phyloP scores from a whole-genome alignment of 2,113 vertebrate species.

The Callithrix jacchus region DNA sequence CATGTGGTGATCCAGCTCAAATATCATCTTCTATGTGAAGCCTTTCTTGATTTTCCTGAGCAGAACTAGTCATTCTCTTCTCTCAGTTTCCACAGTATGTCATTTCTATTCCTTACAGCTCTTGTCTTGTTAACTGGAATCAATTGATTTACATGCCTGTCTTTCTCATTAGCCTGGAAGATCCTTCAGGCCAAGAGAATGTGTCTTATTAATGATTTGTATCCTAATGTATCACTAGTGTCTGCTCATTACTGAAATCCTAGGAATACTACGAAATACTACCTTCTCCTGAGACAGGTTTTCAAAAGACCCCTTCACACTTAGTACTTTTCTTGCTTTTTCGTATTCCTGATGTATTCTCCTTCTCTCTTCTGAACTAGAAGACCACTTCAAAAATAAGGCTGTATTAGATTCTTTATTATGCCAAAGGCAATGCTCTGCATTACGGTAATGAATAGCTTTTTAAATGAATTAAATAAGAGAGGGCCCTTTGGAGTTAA shows the following conservation, averaged over 20 bases:
- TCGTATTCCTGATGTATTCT: neutral
- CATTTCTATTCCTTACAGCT: neutral
- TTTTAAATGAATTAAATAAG: conserved; percentile 1
- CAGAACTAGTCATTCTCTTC: neutral
- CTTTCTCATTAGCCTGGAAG: neutral
- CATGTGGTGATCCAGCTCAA: neutral
- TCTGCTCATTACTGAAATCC: conserved; percentile 17
- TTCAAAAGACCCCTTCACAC: neutral
- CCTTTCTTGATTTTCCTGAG: neutral
- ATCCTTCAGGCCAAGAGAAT: neutral
- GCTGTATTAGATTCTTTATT: neutral
- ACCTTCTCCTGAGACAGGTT: neutral
- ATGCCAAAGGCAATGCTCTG: neutral
- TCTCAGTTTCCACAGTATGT: neutral
- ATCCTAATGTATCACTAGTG: neutral
- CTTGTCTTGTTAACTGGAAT: neutral
- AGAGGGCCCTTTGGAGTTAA: neutral
- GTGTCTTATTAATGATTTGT: neutral
- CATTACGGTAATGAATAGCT: conserved; percentile 7
- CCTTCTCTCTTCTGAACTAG: neutral
- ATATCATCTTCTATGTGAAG: neutral
- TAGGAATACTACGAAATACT: neutral
- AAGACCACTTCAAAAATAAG: conserved; percentile 27
- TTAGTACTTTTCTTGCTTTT: neutral
- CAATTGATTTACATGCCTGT: neutral